Base-by-base conservation (phyloP, 2,797 vertebrate genomes). In the Brotula barbata region DNA sequence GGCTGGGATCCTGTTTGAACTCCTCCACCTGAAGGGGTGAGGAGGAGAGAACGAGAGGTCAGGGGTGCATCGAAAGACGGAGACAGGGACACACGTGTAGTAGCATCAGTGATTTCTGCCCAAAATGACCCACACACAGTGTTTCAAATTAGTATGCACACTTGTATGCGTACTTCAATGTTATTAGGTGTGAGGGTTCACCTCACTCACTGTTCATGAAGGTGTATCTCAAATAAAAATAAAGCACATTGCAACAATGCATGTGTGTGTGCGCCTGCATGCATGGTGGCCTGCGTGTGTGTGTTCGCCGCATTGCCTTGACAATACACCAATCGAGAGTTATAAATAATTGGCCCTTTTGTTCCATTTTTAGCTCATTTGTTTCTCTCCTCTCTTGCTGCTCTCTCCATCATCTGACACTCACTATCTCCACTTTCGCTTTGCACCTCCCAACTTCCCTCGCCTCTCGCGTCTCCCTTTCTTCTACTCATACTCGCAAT, bases 1-100 rank as follows among this genome's bases (percentile, higher is more conserved):
- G 95, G 56, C 92, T 95, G 20, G 97, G 96, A 50, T 98, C 94
- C 79, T 98, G 94, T 79, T 99, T 99, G 73, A 97, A 99, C 75
- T 93, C 89, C 85, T 99, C 95, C 72, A 99, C 95, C 97, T 99
- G 68, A 40, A 39, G 31, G 45, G 42, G 44, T 34, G 1, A 22
- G n/a, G 39, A 4, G 11, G 46, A 10, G 12, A 41, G 28, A 34
- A 43, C 44, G 17, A 37, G n/a, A 64, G 41, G 65, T 59, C 21
- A 43, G 65, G 49, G 57, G 11, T 42, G 21, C 56, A 17, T 9
- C 36, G 3, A n/a, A 15, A 17, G 20, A 37, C 25, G 8, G 8
- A 28, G 25, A 28, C 25, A 28, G 25, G 25, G 25, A n/a, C n/a
- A n/a, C n/a, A n/a, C n/a, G n/a, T n/a, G n/a, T n/a, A n/a, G n/a